Evolutionary conservation across 2,797 vertebrate species (phyloP), one percentile per base, ranked within the genome.

Genomic region (Chrysolophus pictus): DNA sequence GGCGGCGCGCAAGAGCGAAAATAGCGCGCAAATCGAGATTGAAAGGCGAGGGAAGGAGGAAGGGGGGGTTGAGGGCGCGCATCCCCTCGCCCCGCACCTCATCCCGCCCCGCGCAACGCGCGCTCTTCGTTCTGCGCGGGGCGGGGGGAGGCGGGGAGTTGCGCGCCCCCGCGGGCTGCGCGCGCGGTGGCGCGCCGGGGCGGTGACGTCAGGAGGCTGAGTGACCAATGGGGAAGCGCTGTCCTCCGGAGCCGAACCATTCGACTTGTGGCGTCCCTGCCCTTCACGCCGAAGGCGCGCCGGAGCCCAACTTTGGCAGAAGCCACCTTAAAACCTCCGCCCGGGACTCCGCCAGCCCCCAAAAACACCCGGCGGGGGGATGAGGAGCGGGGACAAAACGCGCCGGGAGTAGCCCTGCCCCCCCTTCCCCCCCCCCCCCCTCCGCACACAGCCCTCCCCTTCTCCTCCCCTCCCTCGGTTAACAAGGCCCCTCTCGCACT

Each of bases 161-260:
- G 59, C 35, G 62, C 62, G 62, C 39, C 39, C 37, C 74, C 91
- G 95, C 94, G 96, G 96, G 95, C 91, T 86, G 84, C 67, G 81
- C 75, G 58, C 60, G 39, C 53, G 73, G 97, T 97, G 98, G 98
- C 98, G 97, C 98, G 97, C 97, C 97, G 97, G 98, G 97, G 96
- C 98, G 98, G 98, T 99, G 99, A 99, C 99, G 99, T 99, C 98
- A 98, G 97, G 89, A 91, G 98, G 97, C 96, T 97, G 98, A 98
- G 97, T 99, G 99, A 98, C 99, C 99, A 99, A 99, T 99, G 97
- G 98, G 98, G 97, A 99, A 98, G 98, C 98, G 98, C 98, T 99
- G 99, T 98, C 99, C 98, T 99, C 99, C 98, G 98, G 98, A 99
- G 99, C 98, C 98, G 98, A 99, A 99, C 98, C 99, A 98, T 98